Conservation (phyloP, 2,797 vertebrate genomes). For the Perodicticus potto region DNA sequence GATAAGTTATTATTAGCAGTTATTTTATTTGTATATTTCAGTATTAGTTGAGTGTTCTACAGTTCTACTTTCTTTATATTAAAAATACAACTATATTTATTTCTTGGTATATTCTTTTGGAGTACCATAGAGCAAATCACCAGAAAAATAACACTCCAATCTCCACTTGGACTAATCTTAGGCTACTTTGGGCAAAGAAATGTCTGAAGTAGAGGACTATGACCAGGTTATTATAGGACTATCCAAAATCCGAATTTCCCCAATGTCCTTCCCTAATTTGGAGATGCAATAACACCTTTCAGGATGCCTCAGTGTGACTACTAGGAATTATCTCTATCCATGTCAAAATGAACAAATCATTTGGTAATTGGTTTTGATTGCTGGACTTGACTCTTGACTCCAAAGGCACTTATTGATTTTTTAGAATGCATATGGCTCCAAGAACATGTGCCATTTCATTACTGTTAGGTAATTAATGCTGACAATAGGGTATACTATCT, state of each 20-base stretch:
- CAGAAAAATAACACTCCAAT: background rate
- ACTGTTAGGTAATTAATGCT: conserved; percentile 15
- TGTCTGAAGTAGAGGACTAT: background rate
- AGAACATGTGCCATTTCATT: background rate
- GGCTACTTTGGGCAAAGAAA: background rate
- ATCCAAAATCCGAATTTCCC: background rate
- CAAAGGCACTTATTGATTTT: background rate
- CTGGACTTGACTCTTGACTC: background rate
- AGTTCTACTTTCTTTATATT: background rate
- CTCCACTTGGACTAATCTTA: background rate
- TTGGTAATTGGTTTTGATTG: background rate
- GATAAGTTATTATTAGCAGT: background rate
- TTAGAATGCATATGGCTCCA: background rate
- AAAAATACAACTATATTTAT: background rate
- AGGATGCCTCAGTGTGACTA: background rate
- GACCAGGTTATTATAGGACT: background rate
- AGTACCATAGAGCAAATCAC: background rate
- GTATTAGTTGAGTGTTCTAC: background rate
- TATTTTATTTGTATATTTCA: background rate
- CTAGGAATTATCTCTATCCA: background rate
- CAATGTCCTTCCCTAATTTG: background rate
- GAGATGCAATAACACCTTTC: background rate
- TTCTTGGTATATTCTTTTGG: background rate
- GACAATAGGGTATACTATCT: background rate
- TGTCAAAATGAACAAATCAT: background rate